Evolutionary conservation across 2,888 invertebrate genomes (phyloP).

Genomic region (Drosophila percnosoma): DNA sequence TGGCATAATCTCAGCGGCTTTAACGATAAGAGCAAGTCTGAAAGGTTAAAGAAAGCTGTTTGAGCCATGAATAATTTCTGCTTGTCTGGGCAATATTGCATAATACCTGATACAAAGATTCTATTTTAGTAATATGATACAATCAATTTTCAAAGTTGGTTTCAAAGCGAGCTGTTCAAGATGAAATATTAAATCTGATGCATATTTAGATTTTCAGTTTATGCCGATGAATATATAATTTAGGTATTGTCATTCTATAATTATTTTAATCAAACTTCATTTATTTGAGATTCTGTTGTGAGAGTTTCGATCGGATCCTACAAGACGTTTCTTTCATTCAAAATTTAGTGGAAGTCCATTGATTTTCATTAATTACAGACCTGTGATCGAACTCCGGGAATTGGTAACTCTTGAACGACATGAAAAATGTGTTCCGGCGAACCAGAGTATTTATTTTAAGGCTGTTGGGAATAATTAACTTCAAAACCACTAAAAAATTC

Average conservation of each 20-base stretch:
- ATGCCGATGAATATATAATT: neutral
- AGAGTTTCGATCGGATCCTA: neutral
- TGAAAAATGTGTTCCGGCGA: neutral
- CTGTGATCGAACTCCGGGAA: neutral
- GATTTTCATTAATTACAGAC: neutral
- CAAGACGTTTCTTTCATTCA: neutral
- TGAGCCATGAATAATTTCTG: neutral
- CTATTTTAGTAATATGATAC: neutral
- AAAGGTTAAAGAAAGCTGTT: neutral
- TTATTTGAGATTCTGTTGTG: neutral
- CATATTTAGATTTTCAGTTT: accelerated
- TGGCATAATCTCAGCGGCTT: neutral
- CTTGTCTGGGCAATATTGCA: neutral
- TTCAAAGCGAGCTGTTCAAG: neutral
- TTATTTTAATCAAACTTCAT: neutral
- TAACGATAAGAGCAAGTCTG: neutral
- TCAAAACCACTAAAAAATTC: neutral
- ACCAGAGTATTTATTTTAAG: neutral
- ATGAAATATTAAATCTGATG: neutral
- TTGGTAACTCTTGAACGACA: neutral
- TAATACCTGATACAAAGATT: neutral
- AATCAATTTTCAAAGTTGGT: neutral
- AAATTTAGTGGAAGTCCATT: neutral
- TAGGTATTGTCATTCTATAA: neutral
- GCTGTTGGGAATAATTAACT: neutral